Base-by-base conservation (phyloP, 2,113 vertebrate species). In the Xiphophorus hellerii region DNA sequence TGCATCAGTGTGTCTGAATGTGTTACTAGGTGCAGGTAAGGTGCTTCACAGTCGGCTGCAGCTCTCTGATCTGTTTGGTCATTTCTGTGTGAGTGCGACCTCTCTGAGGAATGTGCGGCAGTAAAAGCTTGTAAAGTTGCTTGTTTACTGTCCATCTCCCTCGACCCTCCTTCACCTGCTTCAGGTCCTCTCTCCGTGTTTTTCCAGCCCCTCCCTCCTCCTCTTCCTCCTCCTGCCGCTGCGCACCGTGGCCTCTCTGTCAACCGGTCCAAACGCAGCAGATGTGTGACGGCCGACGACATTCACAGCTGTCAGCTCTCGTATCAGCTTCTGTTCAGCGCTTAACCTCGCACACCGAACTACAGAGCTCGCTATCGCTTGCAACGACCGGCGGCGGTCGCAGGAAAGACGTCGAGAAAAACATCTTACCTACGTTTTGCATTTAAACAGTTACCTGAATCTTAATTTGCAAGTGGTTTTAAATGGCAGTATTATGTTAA, bases 271-370 rank as follows among this genome's bases (percentile, higher is more conserved):
- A 54, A 82, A 83, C 74, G 29, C 88, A 94, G 90, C 94, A 94
- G 94, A 94, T 95, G 93, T 95, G 92, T 83, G 92, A 83, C 84
- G 67, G 74, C 63, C 71, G 77, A 80, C 81, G 79, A 87, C 65
- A 77, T 71, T 77, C 87, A 86, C 91, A 93, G 91, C 93, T 92
- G 93, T 92, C 85, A 54, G 80, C 86, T 84, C 81, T 61, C 82
- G 76, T 89, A 69, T 86, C 83, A 84, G 76, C 84, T 82, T 83
- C 67, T 82, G 77, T 76, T 78, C 37, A 13, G 42, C 39, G 33
- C 65, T 73, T 61, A 61, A 78, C 77, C 71, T 14, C 71, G 37
- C 74, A 42, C 76, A 37, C 71, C 66, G 69, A n/a, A n/a, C 20
- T 54, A 3, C 8, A 71, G 68, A 65, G n/a, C 68, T 66, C 48